These are phyloP conservation scores for Myotis findleyi DNA, from an alignment of 2,797 vertebrate genomes.

Conservation along the genomic window DNA sequence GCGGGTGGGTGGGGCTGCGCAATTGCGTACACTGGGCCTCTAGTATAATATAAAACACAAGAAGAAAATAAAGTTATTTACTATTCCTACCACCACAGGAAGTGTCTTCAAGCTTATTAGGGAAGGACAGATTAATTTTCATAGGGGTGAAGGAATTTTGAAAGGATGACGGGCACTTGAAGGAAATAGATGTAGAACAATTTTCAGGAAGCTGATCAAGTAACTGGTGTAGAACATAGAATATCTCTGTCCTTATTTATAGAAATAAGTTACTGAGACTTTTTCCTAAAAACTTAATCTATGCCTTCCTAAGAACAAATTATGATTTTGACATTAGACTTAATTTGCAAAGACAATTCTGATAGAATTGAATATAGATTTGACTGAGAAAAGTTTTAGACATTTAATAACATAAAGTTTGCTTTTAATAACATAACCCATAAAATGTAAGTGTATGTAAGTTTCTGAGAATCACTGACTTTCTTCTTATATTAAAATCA, in stretches of 20 bases:
- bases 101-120: not conserved
- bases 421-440: slow-evolving; percentile 37
- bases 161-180: not conserved
- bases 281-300: not conserved
- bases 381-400: slow-evolving; percentile 12
- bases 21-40: too few species aligned
- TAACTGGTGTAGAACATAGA: not conserved
- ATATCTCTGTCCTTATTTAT: not conserved
- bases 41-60: not conserved
- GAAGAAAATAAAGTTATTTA: not conserved
- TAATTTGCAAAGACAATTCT: slow-evolving; percentile 30
- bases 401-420: not conserved
- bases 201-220: not conserved
- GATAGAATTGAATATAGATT: not conserved
- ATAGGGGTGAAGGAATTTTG: not conserved
- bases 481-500: not conserved
- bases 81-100: not conserved
- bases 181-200: not conserved
- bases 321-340: slow-evolving; percentile 5
- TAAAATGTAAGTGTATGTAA: not conserved
- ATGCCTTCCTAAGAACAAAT: slow-evolving; percentile 6
- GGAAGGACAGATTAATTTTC: not conserved
- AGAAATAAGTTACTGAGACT: not conserved
- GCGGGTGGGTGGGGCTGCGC: too few species aligned
- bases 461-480: not conserved